Evolutionary conservation across 2,888 invertebrate species (phyloP), one percentile per base, ranked within the genome.

Genomic region (Nasonia oneida): DNA sequence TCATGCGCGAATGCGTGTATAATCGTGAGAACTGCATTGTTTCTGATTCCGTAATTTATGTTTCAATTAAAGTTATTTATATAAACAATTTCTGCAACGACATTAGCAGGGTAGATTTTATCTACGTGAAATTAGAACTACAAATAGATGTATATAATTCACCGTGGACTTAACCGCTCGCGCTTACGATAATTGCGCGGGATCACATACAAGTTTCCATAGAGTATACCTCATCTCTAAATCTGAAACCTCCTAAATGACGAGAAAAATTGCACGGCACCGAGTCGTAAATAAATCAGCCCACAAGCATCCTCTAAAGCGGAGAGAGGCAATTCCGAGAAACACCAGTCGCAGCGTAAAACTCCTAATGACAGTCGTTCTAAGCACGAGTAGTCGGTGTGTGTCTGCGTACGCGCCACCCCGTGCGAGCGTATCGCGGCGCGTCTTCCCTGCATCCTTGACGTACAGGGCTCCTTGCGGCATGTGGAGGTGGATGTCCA

Each of bases 11-110:
- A 12, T 47, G 5, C 37, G 10, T 29, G 3, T n/a, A 12, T 18
- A 77, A 77, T 53, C 42, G 71, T 71, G 83, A 83, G 76, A 77
- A 83, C 61, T 77, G 57, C 77, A 83, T 83, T 83, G 83, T 83
- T 83, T 15, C 12, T 14, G 33, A 33, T 61, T 23, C 23, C 47
- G 14, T 47, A 64, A 78, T 61, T 79, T 79, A 50, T 33, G 70
- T 18, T 70, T 37, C 74, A 64, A 81, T 75, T 50, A 64, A 75
- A 71, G 14, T 47, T 64, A 75, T 64, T 81, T 75, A 64, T 75
- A 75, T 74, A 42, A 73, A 74, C 73, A 33, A 37, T 73, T 53
- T 33, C 29, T 23, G 42, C 15, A 74, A 29, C n/a, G 50, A n/a
- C 71, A 53, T 71, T 39, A 57, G 76, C 4, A 37, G 15, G 47